Conservation (phyloP, 2,888 invertebrate species). For the Dicyrtoma fusca region DNA sequence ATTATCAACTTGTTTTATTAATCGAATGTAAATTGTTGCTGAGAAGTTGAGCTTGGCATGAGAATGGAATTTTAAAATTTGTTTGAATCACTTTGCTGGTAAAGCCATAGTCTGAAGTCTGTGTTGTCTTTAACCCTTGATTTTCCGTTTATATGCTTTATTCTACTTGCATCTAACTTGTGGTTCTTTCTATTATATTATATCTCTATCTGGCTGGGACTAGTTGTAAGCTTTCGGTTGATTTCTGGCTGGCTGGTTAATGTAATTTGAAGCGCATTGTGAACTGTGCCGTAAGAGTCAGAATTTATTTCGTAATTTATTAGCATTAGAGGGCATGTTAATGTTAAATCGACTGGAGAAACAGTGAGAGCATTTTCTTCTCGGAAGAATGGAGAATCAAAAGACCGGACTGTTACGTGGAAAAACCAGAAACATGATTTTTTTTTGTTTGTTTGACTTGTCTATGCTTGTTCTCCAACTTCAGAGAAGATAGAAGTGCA, state of each 20-base stretch:
- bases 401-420: not conserved
- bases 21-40: constrained; percentile 29
- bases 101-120: not conserved
- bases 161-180: no score
- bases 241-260: constrained; percentile 9
- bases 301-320: constrained; percentile 35
- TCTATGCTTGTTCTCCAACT: not conserved
- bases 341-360: constrained; percentile 25
- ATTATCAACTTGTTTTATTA: constrained; percentile 21
- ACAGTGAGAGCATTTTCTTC: constrained; percentile 15
- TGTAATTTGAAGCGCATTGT: constrained; percentile 28
- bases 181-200: no score
- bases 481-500: not conserved
- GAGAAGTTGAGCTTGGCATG: constrained; percentile 11
- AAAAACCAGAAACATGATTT: constrained; percentile 11
- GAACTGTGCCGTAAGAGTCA: constrained; percentile 11
- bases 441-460: constrained; percentile 1
- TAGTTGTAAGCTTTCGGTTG: not conserved
- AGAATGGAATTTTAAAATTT: constrained; percentile 14
- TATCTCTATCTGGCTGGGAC: no score
- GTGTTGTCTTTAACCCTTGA: not conserved
- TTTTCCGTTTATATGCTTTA: no score
- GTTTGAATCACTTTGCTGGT: not conserved
- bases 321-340: constrained; percentile 35
- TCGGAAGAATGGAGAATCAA: not conserved